Conservation (phyloP, 92 coral and sea anemone genomes). For the Parazoanthus darwini region DNA sequence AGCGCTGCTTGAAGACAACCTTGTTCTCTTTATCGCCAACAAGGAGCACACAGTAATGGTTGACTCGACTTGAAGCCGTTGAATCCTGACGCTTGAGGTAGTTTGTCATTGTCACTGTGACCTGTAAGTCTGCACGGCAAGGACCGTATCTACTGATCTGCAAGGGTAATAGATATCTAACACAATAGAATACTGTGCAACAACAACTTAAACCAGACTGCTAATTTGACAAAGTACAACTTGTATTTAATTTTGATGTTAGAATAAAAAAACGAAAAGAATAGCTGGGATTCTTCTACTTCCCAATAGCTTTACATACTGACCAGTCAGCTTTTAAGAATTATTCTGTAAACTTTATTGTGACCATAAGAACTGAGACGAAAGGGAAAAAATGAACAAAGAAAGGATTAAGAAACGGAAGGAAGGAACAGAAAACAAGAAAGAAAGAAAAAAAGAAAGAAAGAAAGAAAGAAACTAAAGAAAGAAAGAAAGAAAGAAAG, state of each 20-base stretch:
- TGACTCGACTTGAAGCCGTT: conserved; percentile 60
- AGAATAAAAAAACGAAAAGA: too few species aligned
- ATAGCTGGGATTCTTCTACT: too few species aligned
- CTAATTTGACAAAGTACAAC: too few species aligned
- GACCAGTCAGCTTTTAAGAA: too few species aligned
- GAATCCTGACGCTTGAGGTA: conserved; percentile 77
- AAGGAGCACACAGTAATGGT: conserved; percentile 76
- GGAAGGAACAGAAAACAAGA: neutral
- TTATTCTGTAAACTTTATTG: too few species aligned
- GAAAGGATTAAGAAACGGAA: neutral
- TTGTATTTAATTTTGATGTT: too few species aligned
- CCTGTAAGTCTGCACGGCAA: conserved; percentile 73
- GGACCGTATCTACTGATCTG: conserved; percentile 78
- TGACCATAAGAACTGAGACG: too few species aligned
- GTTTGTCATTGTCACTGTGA: conserved; percentile 90
- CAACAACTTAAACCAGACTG: too few species aligned
- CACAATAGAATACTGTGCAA: neutral
- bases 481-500: neutral
- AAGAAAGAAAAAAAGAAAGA: neutral
- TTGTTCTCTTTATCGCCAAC: conserved; percentile 81
- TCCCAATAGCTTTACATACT: too few species aligned
- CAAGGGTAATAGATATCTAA: neutral
- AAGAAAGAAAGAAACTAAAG: neutral
- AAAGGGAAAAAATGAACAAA: neutral
- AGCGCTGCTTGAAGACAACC: conserved; percentile 84